These are phyloP conservation scores for Chironomus striatipennis DNA, from an alignment of 1,140 invertebrate genomes.

Conservation along the genomic window DNA sequence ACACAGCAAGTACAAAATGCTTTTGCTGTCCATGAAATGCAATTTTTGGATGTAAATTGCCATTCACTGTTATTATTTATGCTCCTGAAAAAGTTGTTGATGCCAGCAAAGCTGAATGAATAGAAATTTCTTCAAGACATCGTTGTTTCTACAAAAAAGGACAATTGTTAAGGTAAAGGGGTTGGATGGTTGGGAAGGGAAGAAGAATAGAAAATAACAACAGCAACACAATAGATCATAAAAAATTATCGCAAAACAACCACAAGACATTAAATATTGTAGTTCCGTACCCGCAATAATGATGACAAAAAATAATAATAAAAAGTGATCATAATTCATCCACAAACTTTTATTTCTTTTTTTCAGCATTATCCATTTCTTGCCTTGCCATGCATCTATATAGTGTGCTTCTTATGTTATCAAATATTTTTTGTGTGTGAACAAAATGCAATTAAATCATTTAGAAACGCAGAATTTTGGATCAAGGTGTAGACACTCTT, in stretches of 20 bases:
- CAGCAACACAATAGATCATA: background rate
- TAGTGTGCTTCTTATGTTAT: too few relatives aligned
- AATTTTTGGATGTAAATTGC: background rate
- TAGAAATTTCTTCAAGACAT: background rate
- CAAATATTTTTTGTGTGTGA: too few relatives aligned
- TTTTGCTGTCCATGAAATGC: background rate
- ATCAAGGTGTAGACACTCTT: too few relatives aligned
- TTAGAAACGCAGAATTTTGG: too few relatives aligned
- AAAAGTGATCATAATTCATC: too few relatives aligned
- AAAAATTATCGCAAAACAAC: background rate
- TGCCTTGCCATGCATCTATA: too few relatives aligned
- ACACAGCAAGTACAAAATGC: background rate
- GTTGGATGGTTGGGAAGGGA: background rate
- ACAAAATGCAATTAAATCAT: too few relatives aligned
- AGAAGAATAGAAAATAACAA: background rate
- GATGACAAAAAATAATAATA: background rate
- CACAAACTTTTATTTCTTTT: too few relatives aligned
- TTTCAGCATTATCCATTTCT: too few relatives aligned
- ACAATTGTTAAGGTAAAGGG: background rate
- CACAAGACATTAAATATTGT: background rate
- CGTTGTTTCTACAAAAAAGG: background rate
- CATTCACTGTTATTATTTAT: background rate
- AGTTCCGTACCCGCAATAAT: background rate
- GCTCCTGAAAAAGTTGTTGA: background rate
- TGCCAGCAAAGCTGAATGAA: too few relatives aligned